A percentile compares a stretch with the other conserved stretches of the same genome.
Evolutionary conservation across 2,113 vertebrate species (phyloP).

Genomic region (Calyptomena viridis): DNA sequence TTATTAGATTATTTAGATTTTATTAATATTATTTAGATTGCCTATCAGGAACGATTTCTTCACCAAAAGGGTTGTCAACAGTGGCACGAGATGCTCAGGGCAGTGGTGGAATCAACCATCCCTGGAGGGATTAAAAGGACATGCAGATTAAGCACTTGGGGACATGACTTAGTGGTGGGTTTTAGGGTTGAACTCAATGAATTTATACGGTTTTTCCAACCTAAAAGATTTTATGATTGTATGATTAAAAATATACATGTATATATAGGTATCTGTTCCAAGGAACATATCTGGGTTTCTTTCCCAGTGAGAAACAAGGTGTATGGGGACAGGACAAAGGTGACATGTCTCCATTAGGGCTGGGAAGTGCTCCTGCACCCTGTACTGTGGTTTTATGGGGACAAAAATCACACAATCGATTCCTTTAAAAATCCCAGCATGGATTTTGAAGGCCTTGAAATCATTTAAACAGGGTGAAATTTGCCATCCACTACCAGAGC

Average conservation of each 20-base stretch:
- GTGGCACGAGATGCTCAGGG: not conserved
- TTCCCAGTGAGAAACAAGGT: not conserved
- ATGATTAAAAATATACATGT: not conserved
- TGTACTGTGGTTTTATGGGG: not conserved
- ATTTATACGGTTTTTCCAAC: not conserved
- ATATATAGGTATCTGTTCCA: not conserved
- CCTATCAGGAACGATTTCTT: not conserved
- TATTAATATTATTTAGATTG: not conserved
- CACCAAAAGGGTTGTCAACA: not conserved
- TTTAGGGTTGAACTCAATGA: not conserved
- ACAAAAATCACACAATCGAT: fast-evolving
- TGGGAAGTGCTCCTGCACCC: not conserved
- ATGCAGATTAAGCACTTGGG: fast-evolving
- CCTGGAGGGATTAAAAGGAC: not conserved
- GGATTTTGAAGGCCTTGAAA: not conserved
- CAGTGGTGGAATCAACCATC: not conserved
- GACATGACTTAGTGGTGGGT: no score
- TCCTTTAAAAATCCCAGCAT: not conserved
- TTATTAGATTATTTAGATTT: not conserved
- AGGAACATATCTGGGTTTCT: not conserved
- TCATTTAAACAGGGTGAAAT: not conserved
- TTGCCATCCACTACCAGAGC: not conserved
- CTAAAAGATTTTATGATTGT: not conserved
- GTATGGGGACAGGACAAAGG: not conserved
- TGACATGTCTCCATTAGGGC: fast-evolving